Evolutionary conservation across 1,140 invertebrate species (phyloP).

Genomic region (Cotesia chilonis): DNA sequence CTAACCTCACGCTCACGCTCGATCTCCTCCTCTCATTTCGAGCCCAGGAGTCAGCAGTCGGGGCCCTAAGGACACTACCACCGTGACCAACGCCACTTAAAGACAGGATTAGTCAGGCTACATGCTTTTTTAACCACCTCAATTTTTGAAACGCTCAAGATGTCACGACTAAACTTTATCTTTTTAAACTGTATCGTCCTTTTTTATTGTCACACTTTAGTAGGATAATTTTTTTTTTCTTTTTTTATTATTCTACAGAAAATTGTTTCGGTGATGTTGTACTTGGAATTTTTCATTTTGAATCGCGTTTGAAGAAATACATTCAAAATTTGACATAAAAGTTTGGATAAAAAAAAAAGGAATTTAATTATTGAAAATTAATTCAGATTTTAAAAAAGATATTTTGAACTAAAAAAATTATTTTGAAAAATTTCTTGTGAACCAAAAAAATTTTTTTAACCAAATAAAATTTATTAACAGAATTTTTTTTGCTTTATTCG

Average conservation of each 20-base stretch:
- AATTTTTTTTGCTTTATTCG: too few relatives aligned
- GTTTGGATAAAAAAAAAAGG: too few relatives aligned
- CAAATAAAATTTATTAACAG: too few relatives aligned
- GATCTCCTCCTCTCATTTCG: constrained; percentile 31
- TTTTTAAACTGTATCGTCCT: background rate
- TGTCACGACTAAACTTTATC: constrained; percentile 7
- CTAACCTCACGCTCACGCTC: background rate
- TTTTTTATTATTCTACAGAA: background rate
- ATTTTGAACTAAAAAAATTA: too few relatives aligned
- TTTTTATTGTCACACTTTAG: background rate
- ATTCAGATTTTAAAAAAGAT: too few relatives aligned
- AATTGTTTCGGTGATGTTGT: background rate
- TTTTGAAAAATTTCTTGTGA: too few relatives aligned
- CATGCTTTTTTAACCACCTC: constrained; percentile 12
- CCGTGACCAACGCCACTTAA: constrained; percentile 22
- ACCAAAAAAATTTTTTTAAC: too few relatives aligned
- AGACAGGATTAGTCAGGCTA: constrained; percentile 24
- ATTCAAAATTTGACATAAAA: too few relatives aligned
- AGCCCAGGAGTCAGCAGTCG: constrained; percentile 13
- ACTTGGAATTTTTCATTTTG: too few relatives aligned
- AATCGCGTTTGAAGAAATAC: too few relatives aligned
- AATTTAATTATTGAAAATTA: too few relatives aligned
- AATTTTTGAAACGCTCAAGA: background rate
- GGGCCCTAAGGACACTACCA: background rate
- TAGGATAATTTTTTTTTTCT: background rate